Evolutionary conservation across 2,888 invertebrate species (phyloP).

Genomic region (Diloba caeruleocephala): DNA sequence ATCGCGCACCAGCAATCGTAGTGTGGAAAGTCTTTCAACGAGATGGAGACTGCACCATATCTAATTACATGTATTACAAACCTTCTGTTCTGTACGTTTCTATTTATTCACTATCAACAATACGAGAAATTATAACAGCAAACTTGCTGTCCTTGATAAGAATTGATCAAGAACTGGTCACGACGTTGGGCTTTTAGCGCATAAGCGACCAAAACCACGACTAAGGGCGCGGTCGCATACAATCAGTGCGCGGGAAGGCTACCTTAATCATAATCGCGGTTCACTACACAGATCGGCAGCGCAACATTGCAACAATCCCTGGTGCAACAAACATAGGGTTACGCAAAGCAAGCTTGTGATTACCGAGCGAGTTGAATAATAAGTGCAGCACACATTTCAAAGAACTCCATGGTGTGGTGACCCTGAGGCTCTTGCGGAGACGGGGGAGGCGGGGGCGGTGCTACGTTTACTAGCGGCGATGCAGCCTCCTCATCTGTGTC

Average conservation of each 20-base stretch:
- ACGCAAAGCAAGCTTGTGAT: slow-evolving; percentile 7
- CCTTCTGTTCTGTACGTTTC: no score
- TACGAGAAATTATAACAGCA: no score
- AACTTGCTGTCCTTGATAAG: no score
- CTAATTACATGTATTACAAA: no score
- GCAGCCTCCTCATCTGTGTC: slow-evolving; percentile 80
- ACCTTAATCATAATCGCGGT: neutral
- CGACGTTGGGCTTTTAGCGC: no score
- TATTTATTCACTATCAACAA: no score
- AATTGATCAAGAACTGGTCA: no score
- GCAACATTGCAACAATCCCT: slow-evolving; percentile 9
- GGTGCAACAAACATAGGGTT: slow-evolving; percentile 4
- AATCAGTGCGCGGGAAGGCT: neutral
- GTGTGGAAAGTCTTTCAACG: no score
- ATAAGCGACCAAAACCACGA: no score
- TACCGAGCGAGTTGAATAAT: slow-evolving; percentile 99
- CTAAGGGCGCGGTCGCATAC: no score
- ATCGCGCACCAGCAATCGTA: no score
- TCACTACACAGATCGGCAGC: neutral
- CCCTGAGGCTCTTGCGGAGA: slow-evolving; percentile 84
- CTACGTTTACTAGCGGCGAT: slow-evolving; percentile 58
- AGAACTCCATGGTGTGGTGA: slow-evolving; percentile 99
- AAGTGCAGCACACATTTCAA: slow-evolving; percentile 99
- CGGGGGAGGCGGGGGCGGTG: slow-evolving; percentile 64
- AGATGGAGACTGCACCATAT: no score